phyloP scores from a whole-genome alignment of 2,797 vertebrate species.

The Alfaro cultratus region DNA sequence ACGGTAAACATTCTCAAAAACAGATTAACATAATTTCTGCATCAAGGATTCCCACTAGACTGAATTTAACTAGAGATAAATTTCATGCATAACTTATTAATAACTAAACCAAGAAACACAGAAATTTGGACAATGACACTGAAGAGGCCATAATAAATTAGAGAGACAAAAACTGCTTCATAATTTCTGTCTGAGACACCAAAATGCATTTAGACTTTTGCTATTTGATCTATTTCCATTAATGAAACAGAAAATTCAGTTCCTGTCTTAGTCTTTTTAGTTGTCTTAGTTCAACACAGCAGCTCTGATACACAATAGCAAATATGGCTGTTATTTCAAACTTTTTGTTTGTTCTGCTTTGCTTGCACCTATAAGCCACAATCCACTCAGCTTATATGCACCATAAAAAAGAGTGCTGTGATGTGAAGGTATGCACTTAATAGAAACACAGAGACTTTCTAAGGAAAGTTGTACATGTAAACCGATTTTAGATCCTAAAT shows the following conservation, averaged over 20 bases:
- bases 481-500: too few species aligned
- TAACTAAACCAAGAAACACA: neutral
- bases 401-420: too few species aligned
- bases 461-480: too few species aligned
- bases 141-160: neutral
- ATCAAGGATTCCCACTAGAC: slow-evolving; percentile 37
- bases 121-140: neutral
- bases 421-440: too few species aligned
- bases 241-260: neutral
- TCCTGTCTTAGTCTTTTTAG: neutral
- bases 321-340: too few species aligned
- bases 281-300: too few species aligned
- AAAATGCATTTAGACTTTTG: too few species aligned
- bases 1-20: slow-evolving; percentile 56
- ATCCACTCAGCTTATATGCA: too few species aligned
- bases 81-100: slow-evolving; percentile 15
- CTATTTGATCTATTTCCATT: neutral
- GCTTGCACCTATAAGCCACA: too few species aligned
- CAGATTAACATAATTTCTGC: slow-evolving; percentile 62
- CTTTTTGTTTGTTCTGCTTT: too few species aligned
- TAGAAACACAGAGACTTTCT: too few species aligned
- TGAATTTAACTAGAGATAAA: slow-evolving; percentile 36
- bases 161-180: neutral
- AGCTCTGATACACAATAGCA: too few species aligned
- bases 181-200: neutral